A percentile compares a stretch with the other conserved stretches of the same genome.
Evolutionary conservation across 2,113 vertebrate species (phyloP).

Genomic region (Merops nubicus): DNA sequence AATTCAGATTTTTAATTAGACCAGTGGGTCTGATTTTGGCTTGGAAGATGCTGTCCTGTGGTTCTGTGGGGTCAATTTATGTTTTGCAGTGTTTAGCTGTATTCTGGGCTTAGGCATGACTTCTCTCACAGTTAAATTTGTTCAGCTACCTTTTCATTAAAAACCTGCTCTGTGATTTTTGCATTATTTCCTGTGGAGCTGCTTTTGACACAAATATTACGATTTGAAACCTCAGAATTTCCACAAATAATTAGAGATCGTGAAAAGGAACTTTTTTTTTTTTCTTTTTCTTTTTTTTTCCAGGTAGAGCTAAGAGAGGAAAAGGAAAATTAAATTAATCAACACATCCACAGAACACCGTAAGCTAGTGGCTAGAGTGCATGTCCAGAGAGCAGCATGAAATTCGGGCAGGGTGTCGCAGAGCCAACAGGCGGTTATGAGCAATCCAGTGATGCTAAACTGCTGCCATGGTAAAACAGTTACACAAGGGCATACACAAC

Average conservation of each 20-base stretch:
- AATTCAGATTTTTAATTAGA: neutral
- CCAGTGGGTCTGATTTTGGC: neutral
- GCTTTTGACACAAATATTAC: neutral
- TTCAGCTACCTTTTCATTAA: neutral
- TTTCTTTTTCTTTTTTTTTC: neutral
- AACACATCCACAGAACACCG: neutral
- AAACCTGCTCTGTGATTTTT: neutral
- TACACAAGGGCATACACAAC: neutral
- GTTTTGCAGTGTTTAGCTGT: neutral
- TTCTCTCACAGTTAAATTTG: neutral
- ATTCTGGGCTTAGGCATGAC: neutral
- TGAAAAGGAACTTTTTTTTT: neutral
- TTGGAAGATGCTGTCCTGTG: neutral
- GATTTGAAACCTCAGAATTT: neutral
- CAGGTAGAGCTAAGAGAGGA: neutral
- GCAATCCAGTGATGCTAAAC: neutral
- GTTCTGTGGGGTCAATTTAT: neutral
- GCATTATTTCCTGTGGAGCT: neutral
- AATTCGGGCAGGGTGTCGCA: neutral
- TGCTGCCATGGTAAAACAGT: too few species aligned
- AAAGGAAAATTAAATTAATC: neutral
- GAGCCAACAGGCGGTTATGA: accelerated
- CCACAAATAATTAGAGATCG: neutral
- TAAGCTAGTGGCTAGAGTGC: neutral
- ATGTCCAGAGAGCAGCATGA: neutral